These are phyloP conservation scores for Metopia argyrocephala DNA, from an alignment of 2,888 invertebrate species.

Conservation along the genomic window DNA sequence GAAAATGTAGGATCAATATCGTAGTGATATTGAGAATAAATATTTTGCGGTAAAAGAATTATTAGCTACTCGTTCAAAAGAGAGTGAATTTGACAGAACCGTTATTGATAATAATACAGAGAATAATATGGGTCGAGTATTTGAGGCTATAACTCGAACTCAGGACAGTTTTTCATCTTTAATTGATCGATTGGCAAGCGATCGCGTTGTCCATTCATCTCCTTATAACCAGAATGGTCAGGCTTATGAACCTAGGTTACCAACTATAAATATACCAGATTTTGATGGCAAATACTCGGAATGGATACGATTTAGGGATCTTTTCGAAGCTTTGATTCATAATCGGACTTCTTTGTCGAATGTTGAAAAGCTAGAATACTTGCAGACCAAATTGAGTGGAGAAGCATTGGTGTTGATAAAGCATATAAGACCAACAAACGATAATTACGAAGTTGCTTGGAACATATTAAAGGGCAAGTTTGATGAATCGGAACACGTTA, in stretches of 20 bases:
- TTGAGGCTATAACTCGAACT: conserved; percentile 2
- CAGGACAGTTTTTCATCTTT: conserved; percentile 2
- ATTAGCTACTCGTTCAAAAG: neutral
- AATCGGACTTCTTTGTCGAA: conserved; percentile 39
- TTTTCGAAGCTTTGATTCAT: conserved; percentile 52
- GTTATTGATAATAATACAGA: neutral
- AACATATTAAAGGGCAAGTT: conserved; percentile 52
- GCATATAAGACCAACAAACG: conserved; percentile 54
- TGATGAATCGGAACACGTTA: conserved; percentile 50
- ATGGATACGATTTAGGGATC: conserved; percentile 55
- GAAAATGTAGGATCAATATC: neutral
- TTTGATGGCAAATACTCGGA: conserved; percentile 40
- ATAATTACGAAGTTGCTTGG: conserved; percentile 58
- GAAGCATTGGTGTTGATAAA: conserved; percentile 55
- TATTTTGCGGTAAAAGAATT: conserved; percentile 1
- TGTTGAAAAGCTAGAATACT: conserved; percentile 54
- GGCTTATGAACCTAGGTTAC: conserved; percentile 43
- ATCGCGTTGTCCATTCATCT: conserved; percentile 3
- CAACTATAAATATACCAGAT: conserved; percentile 53
- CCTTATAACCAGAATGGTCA: neutral
- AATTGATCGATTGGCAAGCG: too few relatives aligned
- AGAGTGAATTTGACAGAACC: neutral
- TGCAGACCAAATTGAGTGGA: conserved; percentile 52
- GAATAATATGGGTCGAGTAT: neutral
- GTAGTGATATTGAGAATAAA: neutral